Conservation (phyloP, 2,888 invertebrate genomes). For the Cheilosia pagana region DNA sequence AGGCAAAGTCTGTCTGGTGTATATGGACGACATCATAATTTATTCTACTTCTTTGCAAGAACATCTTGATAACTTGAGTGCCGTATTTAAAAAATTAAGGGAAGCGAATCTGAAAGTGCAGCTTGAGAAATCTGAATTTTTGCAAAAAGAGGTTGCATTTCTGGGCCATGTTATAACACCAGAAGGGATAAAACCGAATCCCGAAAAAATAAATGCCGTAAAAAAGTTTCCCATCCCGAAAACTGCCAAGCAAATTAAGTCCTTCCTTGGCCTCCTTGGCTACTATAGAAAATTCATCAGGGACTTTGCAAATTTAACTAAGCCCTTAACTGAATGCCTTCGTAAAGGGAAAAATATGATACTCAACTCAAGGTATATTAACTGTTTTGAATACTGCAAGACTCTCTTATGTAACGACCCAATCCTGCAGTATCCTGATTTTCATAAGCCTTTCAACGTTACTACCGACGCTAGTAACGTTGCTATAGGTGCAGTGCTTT, state of each 20-base stretch:
- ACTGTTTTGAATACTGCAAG: conserved; percentile 49
- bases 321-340: conserved; percentile 57
- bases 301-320: conserved; percentile 60
- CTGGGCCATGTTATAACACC: conserved; percentile 77
- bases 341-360: conserved; percentile 38
- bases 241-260: conserved; percentile 61
- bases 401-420: conserved; percentile 54
- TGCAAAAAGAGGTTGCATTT: conserved; percentile 75
- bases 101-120: conserved; percentile 76
- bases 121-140: conserved; percentile 38
- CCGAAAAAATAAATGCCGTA: conserved; percentile 68
- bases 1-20: conserved; percentile 24
- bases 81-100: conserved; percentile 75
- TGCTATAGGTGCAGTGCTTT: conserved; percentile 57
- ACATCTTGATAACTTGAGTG: conserved; percentile 73
- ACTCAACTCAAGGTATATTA: conserved; percentile 9
- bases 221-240: conserved; percentile 30
- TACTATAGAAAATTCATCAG: too few relatives aligned
- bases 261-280: conserved; percentile 67
- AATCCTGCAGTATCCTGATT: conserved; percentile 51
- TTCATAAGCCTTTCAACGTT: conserved; percentile 42
- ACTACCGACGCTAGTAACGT: conserved; percentile 66
- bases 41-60: conserved; percentile 77
- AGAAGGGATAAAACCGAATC: conserved; percentile 76
- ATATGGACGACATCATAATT: conserved; percentile 76